Conservation (phyloP, 2,113 vertebrate species). For the Naja naja region DNA sequence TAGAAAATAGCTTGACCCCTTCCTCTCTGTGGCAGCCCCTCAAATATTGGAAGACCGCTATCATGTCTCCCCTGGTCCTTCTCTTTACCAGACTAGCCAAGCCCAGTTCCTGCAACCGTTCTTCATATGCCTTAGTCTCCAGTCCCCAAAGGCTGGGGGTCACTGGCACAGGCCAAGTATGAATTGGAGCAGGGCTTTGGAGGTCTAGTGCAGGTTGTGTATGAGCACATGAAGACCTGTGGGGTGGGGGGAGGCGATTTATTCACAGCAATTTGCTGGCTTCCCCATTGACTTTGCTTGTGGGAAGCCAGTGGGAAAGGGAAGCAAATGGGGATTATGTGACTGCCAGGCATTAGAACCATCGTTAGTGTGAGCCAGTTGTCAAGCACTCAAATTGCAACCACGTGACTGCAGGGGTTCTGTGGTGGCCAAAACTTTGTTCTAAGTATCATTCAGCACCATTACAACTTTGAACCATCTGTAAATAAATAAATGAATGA, state of each 20-base stretch:
- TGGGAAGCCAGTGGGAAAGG: not conserved
- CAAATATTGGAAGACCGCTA: no score
- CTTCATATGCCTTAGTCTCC: no score
- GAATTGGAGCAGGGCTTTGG: not conserved
- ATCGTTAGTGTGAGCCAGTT: not conserved
- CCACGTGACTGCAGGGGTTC: not conserved
- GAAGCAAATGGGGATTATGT: not conserved
- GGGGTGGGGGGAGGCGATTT: not conserved
- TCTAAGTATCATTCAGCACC: not conserved
- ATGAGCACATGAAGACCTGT: not conserved
- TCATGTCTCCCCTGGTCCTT: no score
- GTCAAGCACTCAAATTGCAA: not conserved
- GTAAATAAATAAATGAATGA: not conserved
- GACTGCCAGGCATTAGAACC: not conserved
- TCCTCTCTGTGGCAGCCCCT: no score
- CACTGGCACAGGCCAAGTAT: not conserved
- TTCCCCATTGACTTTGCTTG: not conserved
- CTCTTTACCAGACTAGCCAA: no score
- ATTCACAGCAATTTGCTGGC: not conserved
- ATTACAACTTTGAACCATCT: not conserved
- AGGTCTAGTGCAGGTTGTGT: not conserved
- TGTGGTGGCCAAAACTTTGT: not conserved
- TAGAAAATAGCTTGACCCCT: no score
- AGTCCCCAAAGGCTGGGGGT: no score
- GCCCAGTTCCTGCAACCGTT: no score